Evolutionary conservation across 2,113 vertebrate species (phyloP), one percentile per base, ranked within the genome.

Genomic region (Sceloporus undulatus): DNA sequence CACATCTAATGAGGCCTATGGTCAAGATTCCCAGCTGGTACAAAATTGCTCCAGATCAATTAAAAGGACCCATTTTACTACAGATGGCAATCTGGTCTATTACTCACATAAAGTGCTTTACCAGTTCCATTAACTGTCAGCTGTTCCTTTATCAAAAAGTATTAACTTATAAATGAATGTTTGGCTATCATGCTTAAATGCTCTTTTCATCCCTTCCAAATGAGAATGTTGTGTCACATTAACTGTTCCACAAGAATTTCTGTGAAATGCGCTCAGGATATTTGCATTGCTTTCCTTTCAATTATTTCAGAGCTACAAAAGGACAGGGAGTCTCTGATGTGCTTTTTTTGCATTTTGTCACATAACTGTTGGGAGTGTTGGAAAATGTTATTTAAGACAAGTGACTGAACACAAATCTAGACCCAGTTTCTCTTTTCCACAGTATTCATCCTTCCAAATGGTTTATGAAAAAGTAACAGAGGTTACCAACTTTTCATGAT

Each of bases 281-380:
- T 85, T 73, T 70, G 82, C 48, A 66, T 54, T 59, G 19, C 21
- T 8, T 56, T 54, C 66, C n/a, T 23, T 74, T 54, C 18, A 66
- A 66, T 73, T 74, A 66, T 74, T 86, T 82, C 21, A 19, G 87
- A 78, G 79, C 71, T 5, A 48, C 3, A 59, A 71, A 83, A 68
- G 0, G 18, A 59, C 76, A 5, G 21, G 77, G 71, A 74, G 10
- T 0, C 0, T 0, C 59, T 79, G 34, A 7, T 0, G 0, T 0
- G 8, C 4, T 65, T 4, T 34, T 76, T 38, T 79, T 71, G n/a
- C 2, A 7, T 73, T 70, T 91, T 82, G 13, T 3, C 0, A 62
- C 14, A 0, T 0, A 87, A n/a, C 0, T 0, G 56, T 0, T 82
- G 42, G 18, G 83, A 93, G 68, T 0, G 0, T 78, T 9, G 66